Conservation (phyloP, 2,797 vertebrate genomes). For the Gymnodraco acuticeps region DNA sequence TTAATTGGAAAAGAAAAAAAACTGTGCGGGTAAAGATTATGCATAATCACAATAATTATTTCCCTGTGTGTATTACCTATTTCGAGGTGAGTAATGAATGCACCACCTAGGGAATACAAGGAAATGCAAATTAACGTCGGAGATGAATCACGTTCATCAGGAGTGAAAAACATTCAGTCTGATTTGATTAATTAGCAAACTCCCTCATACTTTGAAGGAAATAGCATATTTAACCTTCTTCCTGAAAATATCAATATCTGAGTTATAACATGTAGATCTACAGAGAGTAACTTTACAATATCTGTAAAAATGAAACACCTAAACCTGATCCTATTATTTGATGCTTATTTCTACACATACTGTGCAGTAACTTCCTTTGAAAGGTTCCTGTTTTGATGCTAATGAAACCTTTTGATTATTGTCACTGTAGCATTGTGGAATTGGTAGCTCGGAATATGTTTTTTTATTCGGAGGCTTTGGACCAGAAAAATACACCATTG, state of each 20-base stretch:
- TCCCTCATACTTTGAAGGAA: constrained; percentile 37
- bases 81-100: constrained; percentile 78
- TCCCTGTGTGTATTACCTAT: constrained; percentile 74
- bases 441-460: constrained; percentile 17
- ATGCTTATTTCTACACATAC: neutral
- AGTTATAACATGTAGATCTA: neutral
- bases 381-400: constrained; percentile 2
- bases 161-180: constrained; percentile 28
- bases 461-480: constrained; percentile 3
- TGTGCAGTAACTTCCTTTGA: neutral
- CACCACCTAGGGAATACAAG: constrained; percentile 68
- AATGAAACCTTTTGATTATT: constrained; percentile 27
- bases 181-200: constrained; percentile 63
- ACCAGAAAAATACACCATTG: neutral
- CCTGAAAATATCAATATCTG: constrained; percentile 3
- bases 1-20: constrained; percentile 81
- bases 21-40: constrained; percentile 67
- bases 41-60: constrained; percentile 83
- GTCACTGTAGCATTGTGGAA: constrained; percentile 3
- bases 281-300: neutral
- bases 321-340: neutral
- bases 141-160: constrained; percentile 59
- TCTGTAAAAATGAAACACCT: neutral
- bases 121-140: constrained; percentile 69
- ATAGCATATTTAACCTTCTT: constrained; percentile 11